phyloP scores from a whole-genome alignment of 2,797 vertebrate genomes.

The Falco cherrug region DNA sequence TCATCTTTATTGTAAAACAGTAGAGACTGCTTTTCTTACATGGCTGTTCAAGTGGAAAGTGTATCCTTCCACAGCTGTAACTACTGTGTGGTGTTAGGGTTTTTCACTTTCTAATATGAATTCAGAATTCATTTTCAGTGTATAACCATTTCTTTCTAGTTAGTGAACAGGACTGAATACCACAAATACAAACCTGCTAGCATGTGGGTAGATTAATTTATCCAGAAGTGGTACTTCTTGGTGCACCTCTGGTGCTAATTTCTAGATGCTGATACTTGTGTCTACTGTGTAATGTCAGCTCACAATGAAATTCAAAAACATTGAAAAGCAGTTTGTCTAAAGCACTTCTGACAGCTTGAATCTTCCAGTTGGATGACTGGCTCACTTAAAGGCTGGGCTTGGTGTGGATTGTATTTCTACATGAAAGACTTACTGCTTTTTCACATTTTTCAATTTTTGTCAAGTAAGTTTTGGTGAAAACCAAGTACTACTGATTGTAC shows the following conservation, averaged over 20 bases:
- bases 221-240: not conserved
- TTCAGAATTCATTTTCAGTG: conserved; percentile 2
- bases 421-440: conserved; percentile 19
- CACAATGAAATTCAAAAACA: not conserved
- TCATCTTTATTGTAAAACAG: not conserved
- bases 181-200: not conserved
- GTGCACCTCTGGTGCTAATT: not conserved
- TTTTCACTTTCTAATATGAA: not conserved
- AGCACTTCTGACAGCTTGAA: not conserved
- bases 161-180: not conserved
- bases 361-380: not conserved
- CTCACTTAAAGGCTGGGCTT: not conserved
- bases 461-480: conserved; percentile 26
- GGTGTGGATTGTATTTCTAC: conserved; percentile 12
- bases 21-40: not conserved
- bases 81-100: not conserved
- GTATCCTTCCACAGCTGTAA: not conserved
- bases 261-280: not conserved
- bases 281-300: not conserved
- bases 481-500: not conserved
- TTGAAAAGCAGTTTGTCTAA: not conserved
- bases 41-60: not conserved
- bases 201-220: not conserved
- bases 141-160: not conserved
- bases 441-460: conserved; percentile 30